Evolutionary conservation across 2,113 vertebrate genomes (phyloP), one percentile per base, ranked within the genome.

Genomic region (Eubucco bourcierii): DNA sequence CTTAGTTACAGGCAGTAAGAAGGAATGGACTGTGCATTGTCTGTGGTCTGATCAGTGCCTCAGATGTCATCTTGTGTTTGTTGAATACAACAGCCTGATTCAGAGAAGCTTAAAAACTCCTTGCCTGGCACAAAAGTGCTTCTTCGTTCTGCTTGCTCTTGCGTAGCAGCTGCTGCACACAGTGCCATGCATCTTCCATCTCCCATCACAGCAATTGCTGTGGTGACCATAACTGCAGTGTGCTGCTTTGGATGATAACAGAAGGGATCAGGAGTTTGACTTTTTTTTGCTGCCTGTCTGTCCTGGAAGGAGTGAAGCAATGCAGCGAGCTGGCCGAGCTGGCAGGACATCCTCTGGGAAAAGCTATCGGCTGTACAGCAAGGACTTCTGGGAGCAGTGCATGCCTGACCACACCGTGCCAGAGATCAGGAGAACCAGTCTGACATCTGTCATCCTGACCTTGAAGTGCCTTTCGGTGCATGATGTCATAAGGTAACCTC

Each of bases 371-470:
- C 97, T 99, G 27, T 99, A 99, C 92, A 98, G 93, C 95, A 96
- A 97, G 77, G 98, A 99, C 41, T 99, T 99, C 97, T 99, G 99
- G 99, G 98, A 99, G 76, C 98, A 97, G 28, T 99, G 98, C 90
- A 99, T 99, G 99, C 98, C 98, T 4, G 98, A 99, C 19, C 99
- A 99, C 94, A 99, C 98, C 2, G 96, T 99, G 68, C 99, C 99
- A 6, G 99, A 99, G 97, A 99, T 99, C 96, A 98, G 98, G 95
- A 98, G 99, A 94, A 99, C 97, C 60, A 99, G 99, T 70, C 97
- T 99, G 94, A 99, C 99, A 1, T 97, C 98, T 33, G 99, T 99
- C 46, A 96, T 99, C 87, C 98, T 99, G 87, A 99, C 99, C 71
- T 97, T 99, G 91, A 99, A 99, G 93, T 99, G 99, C 95, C 98